Evolutionary conservation across 2,888 invertebrate genomes (phyloP), one percentile per base, ranked within the genome.

Genomic region (Heliothis peltigera): DNA sequence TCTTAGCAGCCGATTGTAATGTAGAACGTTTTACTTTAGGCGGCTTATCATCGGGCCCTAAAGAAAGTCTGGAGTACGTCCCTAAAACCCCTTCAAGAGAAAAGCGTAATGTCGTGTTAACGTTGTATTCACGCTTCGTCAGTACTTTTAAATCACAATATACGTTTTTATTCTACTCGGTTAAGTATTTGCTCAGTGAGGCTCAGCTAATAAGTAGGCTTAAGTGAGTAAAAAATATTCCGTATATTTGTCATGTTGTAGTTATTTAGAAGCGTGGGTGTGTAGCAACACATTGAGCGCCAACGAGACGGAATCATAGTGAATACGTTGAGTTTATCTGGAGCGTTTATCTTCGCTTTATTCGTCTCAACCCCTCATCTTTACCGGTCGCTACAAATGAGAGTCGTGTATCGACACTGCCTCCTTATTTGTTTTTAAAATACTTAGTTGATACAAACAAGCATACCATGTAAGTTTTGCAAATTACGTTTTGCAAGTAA

Each of bases 371-470:
- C 80, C 79, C 74, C 82, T 70, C 75, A 77, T 80, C 74, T 80
- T 80, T 80, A 80, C 76, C 81, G 82, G 69, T 79, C 70, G 68
- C 64, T 70, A 79, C 80, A 79, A 79, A 80, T 76, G 81, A 79
- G 77, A 70, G 63, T 69, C 49, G 55, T 54, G 55, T 79, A 70
- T 79, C 81, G 64, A 70, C 54, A 46, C 63, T 52, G 43, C 35
- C 48, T 60, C 28, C 63, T 54, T 67, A 69, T 75, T 55, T 58
- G 25, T 52, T 49, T 54, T 58, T 77, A 32, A 42, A 39, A 56
- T 32, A 59, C 25, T 21, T 57, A 47, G 19, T 8, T 51, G 15
- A 44, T 49, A 66, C 73, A 18, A 12, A 66, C 73, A 18, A 12
- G 43, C 3, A 48, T 39, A 17, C 5, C 48, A 52, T 56, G 19